phyloP scores from a whole-genome alignment of 37 sponge, comb jelly and placozoan genomes.

The Lycopodina hypogea region DNA sequence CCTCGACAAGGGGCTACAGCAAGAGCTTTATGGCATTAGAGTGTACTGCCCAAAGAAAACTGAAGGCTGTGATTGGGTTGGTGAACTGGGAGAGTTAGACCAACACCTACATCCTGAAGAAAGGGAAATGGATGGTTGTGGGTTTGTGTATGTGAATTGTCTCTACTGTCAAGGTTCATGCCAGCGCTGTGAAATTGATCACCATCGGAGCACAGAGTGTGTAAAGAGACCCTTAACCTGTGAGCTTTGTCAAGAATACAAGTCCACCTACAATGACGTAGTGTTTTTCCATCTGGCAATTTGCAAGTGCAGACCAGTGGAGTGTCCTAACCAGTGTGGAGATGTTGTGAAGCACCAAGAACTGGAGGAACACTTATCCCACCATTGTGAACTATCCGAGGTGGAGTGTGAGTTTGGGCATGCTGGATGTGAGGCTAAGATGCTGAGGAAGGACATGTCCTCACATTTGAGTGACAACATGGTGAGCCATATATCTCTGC shows the following conservation, averaged over 20 bases:
- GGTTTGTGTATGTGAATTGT: not conserved
- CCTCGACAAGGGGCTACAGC: constrained; percentile 5
- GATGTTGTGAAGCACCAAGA: constrained; percentile 11
- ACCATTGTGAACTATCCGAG: not conserved
- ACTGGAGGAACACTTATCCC: not conserved
- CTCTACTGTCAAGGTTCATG: not conserved
- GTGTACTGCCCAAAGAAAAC: not conserved
- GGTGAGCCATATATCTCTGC: not conserved
- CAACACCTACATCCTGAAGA: constrained; percentile 16
- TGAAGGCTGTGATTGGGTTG: constrained; percentile 21
- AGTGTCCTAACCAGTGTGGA: constrained; percentile 25
- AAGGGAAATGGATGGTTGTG: not conserved
- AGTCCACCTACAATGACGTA: constrained; percentile 27
- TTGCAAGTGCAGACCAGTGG: constrained; percentile 13
- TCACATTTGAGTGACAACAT: not conserved
- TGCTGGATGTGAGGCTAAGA: constrained; percentile 24
- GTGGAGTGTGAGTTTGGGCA: constrained; percentile 20
- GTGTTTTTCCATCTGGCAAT: constrained; percentile 2
- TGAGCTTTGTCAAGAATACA: constrained; percentile 18
- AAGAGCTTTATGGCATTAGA: not conserved
- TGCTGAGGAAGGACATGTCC: constrained; percentile 1
- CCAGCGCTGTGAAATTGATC: not conserved
- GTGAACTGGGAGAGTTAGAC: constrained; percentile 26
- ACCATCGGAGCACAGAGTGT: constrained; percentile 3
- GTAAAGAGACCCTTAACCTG: constrained; percentile 15